Evolutionary conservation across 2,797 vertebrate genomes (phyloP), one percentile per base, ranked within the genome.

Genomic region (Tadarida brasiliensis): DNA sequence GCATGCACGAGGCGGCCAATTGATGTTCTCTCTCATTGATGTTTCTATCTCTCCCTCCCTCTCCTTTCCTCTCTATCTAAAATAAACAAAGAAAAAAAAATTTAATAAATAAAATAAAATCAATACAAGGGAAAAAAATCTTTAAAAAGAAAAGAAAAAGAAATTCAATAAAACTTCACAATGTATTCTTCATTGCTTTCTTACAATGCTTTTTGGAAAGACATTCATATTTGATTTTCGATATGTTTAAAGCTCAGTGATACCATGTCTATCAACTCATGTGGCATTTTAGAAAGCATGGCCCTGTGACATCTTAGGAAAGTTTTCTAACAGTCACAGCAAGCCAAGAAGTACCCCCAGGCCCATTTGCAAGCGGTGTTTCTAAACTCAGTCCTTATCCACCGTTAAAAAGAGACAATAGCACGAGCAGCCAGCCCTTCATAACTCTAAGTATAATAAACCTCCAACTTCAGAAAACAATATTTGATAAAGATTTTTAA

Each of bases 151-250:
- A 44, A 44, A 44, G 2, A 57, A 87, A 56, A 94, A 86, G 57
- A 94, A 85, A 85, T 16, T 88, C 22, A 76, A 26, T 49, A 47
- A 35, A 73, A 57, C 67, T 51, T 86, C 49, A 68, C 30, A 59
- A 90, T 83, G 56, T 61, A 92, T 76, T 83, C 26, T 73, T 73
- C 76, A 85, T 56, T 92, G 9, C 68, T 92, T 92, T 83, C n/a
- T 78, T 88, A 65, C 54, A 61, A 80, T 92, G 39, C 12, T 26
- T 92, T 94, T 87, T 93, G 22, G n/a, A 85, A 93, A 93, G 28
- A 76, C 20, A 47, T 57, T 85, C 7, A 28, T 51, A 22, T 77
- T 93, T 94, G 44, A 24, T 81, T 88, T 87, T 26, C 56, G 30
- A 19, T 90, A 87, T 78, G 30, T 70, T 74, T 78, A 95, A 87